Percentiles rank a stretch among this genome's conserved stretches.
These are phyloP conservation scores for Anadara kagoshimensis DNA, from an alignment of 1,140 invertebrate species.

Conservation along the genomic window DNA sequence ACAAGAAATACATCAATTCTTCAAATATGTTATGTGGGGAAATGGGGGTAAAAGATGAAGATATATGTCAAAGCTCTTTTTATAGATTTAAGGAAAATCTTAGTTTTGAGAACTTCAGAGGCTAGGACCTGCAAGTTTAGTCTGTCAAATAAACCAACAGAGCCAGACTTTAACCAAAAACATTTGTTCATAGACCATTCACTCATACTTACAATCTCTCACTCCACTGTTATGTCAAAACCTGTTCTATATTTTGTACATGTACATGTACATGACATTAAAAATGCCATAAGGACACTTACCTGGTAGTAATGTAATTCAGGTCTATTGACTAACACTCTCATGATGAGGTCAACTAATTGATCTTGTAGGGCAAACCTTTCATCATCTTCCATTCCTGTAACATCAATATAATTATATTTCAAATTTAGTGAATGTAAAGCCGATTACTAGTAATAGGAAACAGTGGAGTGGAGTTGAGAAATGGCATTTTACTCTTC, in stretches of 20 bases:
- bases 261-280: no score
- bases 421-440: no score
- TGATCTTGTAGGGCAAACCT: slow-evolving; percentile 89
- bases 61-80: no score
- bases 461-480: no score
- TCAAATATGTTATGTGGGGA: no score
- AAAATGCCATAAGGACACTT: slow-evolving; percentile 22
- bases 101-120: no score
- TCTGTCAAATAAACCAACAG: not conserved
- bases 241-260: not conserved
- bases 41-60: no score
- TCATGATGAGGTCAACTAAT: slow-evolving; percentile 88
- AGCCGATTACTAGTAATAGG: no score
- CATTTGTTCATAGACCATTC: not conserved
- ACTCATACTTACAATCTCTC: not conserved
- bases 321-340: slow-evolving; percentile 89
- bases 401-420: slow-evolving; percentile 45
- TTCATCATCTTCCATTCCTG: slow-evolving; percentile 87
- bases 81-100: no score
- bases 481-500: no score
- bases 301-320: slow-evolving; percentile 95
- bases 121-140: no score
- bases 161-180: not conserved
- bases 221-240: not conserved
- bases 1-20: no score